phyloP scores from a whole-genome alignment of 2,888 invertebrate species.

The Plebejus anna region DNA sequence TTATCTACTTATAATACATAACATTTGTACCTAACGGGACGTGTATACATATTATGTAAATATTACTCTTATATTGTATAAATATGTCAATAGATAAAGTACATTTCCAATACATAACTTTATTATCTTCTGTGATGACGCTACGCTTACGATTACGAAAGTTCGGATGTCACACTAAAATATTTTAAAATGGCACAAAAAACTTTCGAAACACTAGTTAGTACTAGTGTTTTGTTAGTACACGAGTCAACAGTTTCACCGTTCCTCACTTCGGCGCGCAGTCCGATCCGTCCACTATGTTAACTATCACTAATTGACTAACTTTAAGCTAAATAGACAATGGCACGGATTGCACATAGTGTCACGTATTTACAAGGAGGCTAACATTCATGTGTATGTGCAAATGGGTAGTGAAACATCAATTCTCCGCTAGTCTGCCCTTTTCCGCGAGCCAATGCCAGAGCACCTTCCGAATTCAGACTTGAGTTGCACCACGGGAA shows the following conservation, averaged over 20 bases:
- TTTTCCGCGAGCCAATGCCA: slow-evolving; percentile 55
- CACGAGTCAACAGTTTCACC: slow-evolving; percentile 76
- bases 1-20: slow-evolving; percentile 73
- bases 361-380: slow-evolving; percentile 69
- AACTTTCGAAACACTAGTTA: slow-evolving; percentile 79
- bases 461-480: slow-evolving; percentile 45
- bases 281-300: slow-evolving; percentile 25
- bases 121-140: slow-evolving; percentile 75
- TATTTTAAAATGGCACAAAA: slow-evolving; percentile 80
- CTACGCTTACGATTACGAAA: slow-evolving; percentile 72
- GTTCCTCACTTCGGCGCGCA: slow-evolving; percentile 48
- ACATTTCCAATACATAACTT: slow-evolving; percentile 73
- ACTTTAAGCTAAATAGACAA: slow-evolving; percentile 75
- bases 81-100: slow-evolving; percentile 77
- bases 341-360: slow-evolving; percentile 79
- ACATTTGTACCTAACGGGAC: slow-evolving; percentile 80
- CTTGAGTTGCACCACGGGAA: slow-evolving; percentile 51
- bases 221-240: too few relatives aligned
- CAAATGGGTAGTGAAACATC: slow-evolving; percentile 53
- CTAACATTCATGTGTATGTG: slow-evolving; percentile 67
- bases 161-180: slow-evolving; percentile 79
- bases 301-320: slow-evolving; percentile 64
- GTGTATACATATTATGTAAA: slow-evolving; percentile 80
- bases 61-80: slow-evolving; percentile 72
- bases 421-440: slow-evolving; percentile 37